Conservation (phyloP, 1,140 invertebrate genomes). For the Olivierus martensii region DNA sequence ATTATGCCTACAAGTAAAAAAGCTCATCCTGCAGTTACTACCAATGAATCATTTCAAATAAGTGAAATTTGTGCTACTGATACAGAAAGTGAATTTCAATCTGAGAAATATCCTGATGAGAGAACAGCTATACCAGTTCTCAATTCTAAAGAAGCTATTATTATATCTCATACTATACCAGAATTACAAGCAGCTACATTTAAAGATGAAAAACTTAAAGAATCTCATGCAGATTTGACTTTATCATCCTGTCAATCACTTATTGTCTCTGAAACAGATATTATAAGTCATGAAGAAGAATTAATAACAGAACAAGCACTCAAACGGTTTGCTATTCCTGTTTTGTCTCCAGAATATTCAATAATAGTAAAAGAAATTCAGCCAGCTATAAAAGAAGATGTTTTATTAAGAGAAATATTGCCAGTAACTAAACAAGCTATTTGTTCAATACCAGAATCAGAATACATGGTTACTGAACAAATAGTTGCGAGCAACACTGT, state of each 20-base stretch:
- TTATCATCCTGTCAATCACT: conserved; percentile 1
- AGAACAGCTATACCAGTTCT: conserved; percentile 31
- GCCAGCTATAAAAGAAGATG: conserved; percentile 9
- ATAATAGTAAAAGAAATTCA: conserved; percentile 13
- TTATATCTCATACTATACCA: conserved; percentile 10
- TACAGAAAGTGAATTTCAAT: not conserved
- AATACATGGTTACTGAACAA: conserved; percentile 9
- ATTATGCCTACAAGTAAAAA: conserved; percentile 3
- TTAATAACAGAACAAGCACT: too few species aligned
- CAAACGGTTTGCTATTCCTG: too few species aligned
- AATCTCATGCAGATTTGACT: too few species aligned
- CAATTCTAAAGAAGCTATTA: conserved; percentile 2
- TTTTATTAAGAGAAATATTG: not conserved
- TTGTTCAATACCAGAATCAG: not conserved
- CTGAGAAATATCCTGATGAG: conserved; percentile 26
- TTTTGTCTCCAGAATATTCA: conserved; percentile 4
- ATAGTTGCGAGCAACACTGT: not conserved
- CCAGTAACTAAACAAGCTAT: conserved; percentile 3
- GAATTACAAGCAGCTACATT: conserved; percentile 3
- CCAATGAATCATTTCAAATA: conserved; percentile 7
- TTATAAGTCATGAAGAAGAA: too few species aligned
- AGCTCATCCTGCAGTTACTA: conserved; percentile 4
- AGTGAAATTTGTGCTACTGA: conserved; percentile 3
- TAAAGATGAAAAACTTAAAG: not conserved
- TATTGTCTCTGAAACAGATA: too few species aligned